These are phyloP conservation scores for Cheilosia pagana DNA, from an alignment of 2,888 invertebrate genomes.

Conservation along the genomic window DNA sequence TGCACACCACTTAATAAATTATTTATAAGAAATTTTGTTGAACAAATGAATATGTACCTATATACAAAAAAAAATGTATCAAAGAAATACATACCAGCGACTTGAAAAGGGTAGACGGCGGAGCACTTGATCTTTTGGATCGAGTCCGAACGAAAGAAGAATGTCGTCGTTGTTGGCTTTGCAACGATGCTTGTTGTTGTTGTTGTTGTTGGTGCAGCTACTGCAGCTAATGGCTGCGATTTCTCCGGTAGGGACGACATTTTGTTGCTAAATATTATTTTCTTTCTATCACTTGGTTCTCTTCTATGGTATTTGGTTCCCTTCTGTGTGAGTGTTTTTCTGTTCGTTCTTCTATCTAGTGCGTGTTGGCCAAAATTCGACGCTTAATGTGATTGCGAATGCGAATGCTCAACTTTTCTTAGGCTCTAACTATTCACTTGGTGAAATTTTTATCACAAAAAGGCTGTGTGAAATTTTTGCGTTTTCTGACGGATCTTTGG, in stretches of 20 bases:
- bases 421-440: conserved; percentile 57
- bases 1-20: conserved; percentile 13
- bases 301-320: no score
- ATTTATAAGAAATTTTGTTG: conserved; percentile 29
- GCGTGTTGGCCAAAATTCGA: conserved; percentile 5
- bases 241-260: conserved; percentile 72
- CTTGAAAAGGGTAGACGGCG: conserved; percentile 69
- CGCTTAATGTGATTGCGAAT: neutral
- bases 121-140: conserved; percentile 70
- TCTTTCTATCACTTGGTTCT: conserved; percentile 4
- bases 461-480: no score
- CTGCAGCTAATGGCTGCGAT: conserved; percentile 60
- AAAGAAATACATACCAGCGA: conserved; percentile 65
- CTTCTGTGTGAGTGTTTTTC: neutral
- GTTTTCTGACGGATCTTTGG: conserved; percentile 27
- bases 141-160: conserved; percentile 72
- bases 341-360: neutral
- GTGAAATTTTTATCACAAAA: conserved; percentile 61
- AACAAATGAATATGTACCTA: conserved; percentile 1
- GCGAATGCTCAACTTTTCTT: conserved; percentile 41
- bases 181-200: conserved; percentile 36
- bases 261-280: conserved; percentile 41
- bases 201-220: conserved; percentile 27
- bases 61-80: conserved; percentile 3
- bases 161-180: conserved; percentile 45